These are phyloP conservation scores for Drosophila pectinifera DNA, from an alignment of 1,140 invertebrate genomes.

Conservation along the genomic window DNA sequence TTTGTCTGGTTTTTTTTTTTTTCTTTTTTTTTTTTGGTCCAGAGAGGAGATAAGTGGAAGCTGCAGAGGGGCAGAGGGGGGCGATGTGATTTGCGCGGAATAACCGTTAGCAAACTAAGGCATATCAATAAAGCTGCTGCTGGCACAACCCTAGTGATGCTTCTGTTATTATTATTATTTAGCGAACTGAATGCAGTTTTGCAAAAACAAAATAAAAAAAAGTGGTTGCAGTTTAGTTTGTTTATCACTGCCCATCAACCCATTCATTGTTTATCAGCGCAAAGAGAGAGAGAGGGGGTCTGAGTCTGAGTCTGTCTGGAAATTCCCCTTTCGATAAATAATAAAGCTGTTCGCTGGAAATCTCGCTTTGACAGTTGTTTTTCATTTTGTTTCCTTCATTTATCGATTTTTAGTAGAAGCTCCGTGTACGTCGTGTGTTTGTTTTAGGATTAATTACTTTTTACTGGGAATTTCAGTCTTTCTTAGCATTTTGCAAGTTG, in stretches of 20 bases:
- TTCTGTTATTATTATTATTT: slow-evolving; percentile 15
- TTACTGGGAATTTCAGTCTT: background rate
- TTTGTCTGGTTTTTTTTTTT: slow-evolving; percentile 63
- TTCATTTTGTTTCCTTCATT: slow-evolving; percentile 7
- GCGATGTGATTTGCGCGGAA: slow-evolving; percentile 23
- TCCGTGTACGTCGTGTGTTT: background rate
- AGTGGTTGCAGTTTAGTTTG: slow-evolving; percentile 6
- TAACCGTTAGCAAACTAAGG: slow-evolving; percentile 39
- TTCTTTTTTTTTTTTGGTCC: slow-evolving; percentile 26
- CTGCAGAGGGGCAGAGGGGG: background rate
- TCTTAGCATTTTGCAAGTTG: background rate
- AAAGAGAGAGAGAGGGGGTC: background rate
- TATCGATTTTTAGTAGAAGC: slow-evolving; percentile 15
- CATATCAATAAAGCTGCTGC: slow-evolving; percentile 16
- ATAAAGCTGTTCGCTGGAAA: slow-evolving; percentile 26
- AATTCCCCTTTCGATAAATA: slow-evolving; percentile 25
- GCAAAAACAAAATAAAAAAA: background rate
- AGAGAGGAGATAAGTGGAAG: slow-evolving; percentile 9
- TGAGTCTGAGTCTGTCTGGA: slow-evolving; percentile 9
- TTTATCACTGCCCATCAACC: slow-evolving; percentile 1
- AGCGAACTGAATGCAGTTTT: slow-evolving; percentile 35
- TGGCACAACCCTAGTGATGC: slow-evolving; percentile 27
- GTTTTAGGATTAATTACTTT: slow-evolving; percentile 7
- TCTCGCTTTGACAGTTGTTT: slow-evolving; percentile 27
- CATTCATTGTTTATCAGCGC: slow-evolving; percentile 31